Evolutionary conservation across 1,140 invertebrate genomes (phyloP), one percentile per base, ranked within the genome.

Genomic region (Hetaerina americana): DNA sequence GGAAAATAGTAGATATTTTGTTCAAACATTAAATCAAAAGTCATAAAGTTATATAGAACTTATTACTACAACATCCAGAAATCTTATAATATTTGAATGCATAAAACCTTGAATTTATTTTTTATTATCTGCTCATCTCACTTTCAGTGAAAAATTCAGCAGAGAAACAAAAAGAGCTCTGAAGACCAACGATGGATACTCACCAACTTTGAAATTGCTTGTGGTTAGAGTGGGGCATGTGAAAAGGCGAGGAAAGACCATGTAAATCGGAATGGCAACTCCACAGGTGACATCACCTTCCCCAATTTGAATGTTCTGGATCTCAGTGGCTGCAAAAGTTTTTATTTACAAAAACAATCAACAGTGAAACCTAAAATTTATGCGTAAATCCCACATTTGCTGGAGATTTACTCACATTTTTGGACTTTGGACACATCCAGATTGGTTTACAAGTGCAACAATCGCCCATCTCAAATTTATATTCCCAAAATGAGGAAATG

Each of bases 231-330:
- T 95, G 15, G 95, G 94, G 81, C 96, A 98, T 0, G 95, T 96
- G 82, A 99, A 99, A 22, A 98, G 83, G 68, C 96, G 83, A 70
- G 96, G 96, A 81, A 98, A 93, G 75, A 98, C 87, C 95, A 98
- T 97, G 81, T 94, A 90, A 79, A 99, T 93, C 25, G 96, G 95
- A 77, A 98, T 90, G 66, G 89, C 83, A 12, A 96, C 81, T 71
- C 89, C 90, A 72, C 90, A 87, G 68, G 87, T 85, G 66, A 96
- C 88, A 83, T 97, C 93, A 26, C 96, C 96, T 79, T 96, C 94
- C 1, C 93, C 94, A 74, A 98, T 92, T 85, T 99, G 96, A 80
- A 98, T 96, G 80, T 96, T 98, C 84, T 97, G 96, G 76, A 98
- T 95, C 85, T 98, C 96, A 2, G 96, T 98, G 1, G 94, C 95